Evolutionary conservation across 2,888 invertebrate genomes (phyloP).

Genomic region (Drosophila atripex): DNA sequence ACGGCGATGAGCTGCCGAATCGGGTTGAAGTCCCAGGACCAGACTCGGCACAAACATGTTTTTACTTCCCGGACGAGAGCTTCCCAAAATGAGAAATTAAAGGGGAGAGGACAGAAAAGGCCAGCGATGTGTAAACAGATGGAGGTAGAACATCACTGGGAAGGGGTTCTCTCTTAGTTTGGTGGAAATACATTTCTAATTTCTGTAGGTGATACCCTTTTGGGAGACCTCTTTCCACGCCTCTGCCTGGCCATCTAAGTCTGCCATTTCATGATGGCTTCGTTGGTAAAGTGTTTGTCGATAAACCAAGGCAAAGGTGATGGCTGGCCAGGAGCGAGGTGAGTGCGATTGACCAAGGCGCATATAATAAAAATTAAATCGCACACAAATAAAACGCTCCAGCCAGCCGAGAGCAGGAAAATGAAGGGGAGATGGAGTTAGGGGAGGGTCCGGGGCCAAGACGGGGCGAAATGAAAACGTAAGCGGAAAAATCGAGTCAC

Average conservation of each 20-base stretch:
- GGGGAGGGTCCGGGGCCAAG: slow-evolving; percentile 18
- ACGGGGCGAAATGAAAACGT: slow-evolving; percentile 41
- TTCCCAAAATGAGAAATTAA: slow-evolving; percentile 49
- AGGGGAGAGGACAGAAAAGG: slow-evolving; percentile 43
- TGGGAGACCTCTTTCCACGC: slow-evolving; percentile 5
- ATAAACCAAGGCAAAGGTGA: slow-evolving; percentile 70
- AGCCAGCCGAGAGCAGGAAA: slow-evolving; percentile 40
- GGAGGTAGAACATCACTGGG: background rate
- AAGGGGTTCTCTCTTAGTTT: background rate
- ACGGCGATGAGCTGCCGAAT: slow-evolving; percentile 48
- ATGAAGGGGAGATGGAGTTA: background rate
- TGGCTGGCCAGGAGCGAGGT: slow-evolving; percentile 26
- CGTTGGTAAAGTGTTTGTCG: slow-evolving; percentile 68
- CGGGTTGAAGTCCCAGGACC: slow-evolving; percentile 15
- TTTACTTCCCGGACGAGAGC: slow-evolving; percentile 60
- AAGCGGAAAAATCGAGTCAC: slow-evolving; percentile 73
- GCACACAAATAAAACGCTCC: slow-evolving; percentile 32
- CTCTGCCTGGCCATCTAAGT: slow-evolving; percentile 43
- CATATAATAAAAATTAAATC: slow-evolving; percentile 77
- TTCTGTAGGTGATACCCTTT: background rate
- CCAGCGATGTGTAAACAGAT: slow-evolving; percentile 34
- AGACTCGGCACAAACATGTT: slow-evolving; percentile 59
- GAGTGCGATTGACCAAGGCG: slow-evolving; percentile 73
- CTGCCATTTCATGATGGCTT: slow-evolving; percentile 46
- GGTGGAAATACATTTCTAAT: background rate